Evolutionary conservation across 2,888 invertebrate genomes (phyloP).

Genomic region (Loripinus fragilis): DNA sequence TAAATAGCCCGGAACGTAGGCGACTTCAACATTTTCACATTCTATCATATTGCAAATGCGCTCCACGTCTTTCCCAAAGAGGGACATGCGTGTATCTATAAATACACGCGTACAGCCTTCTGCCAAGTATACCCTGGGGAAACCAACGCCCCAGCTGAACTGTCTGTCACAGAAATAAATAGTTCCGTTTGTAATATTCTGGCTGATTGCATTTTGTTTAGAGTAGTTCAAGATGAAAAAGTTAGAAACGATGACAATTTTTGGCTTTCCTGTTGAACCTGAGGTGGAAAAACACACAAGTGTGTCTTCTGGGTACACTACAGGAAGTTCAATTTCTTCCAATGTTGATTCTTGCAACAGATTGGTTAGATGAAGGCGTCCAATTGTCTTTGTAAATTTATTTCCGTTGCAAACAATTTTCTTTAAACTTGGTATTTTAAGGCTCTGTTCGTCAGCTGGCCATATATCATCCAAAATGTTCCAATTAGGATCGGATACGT

Average conservation of each 20-base stretch:
- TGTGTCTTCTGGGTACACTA: slow-evolving; percentile 38
- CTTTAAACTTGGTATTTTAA: slow-evolving; percentile 18
- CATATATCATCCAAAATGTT: slow-evolving; percentile 23
- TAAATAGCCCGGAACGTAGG: slow-evolving; percentile 31
- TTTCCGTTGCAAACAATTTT: slow-evolving; percentile 24
- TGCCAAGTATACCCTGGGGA: slow-evolving; percentile 30
- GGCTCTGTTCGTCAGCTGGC: neutral
- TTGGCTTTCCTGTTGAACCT: slow-evolving; percentile 42
- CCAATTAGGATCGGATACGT: slow-evolving; percentile 24
- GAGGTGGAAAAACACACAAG: slow-evolving; percentile 35
- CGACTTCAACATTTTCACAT: slow-evolving; percentile 29
- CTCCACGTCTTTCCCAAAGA: slow-evolving; percentile 19
- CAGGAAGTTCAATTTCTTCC: slow-evolving; percentile 21
- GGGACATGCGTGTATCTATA: slow-evolving; percentile 28
- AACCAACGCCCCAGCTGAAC: slow-evolving; percentile 37
- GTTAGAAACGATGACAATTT: slow-evolving; percentile 25
- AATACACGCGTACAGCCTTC: slow-evolving; percentile 33
- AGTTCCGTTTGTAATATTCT: slow-evolving; percentile 1
- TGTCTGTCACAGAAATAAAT: slow-evolving; percentile 33
- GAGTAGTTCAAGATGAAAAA: slow-evolving; percentile 39
- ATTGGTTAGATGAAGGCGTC: neutral
- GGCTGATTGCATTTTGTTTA: neutral
- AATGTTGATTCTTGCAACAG: neutral
- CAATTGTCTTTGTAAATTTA: neutral
- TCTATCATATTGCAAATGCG: slow-evolving; percentile 34